Evolutionary conservation across 2,888 invertebrate genomes (phyloP).

Genomic region (Periphyllus acericola): DNA sequence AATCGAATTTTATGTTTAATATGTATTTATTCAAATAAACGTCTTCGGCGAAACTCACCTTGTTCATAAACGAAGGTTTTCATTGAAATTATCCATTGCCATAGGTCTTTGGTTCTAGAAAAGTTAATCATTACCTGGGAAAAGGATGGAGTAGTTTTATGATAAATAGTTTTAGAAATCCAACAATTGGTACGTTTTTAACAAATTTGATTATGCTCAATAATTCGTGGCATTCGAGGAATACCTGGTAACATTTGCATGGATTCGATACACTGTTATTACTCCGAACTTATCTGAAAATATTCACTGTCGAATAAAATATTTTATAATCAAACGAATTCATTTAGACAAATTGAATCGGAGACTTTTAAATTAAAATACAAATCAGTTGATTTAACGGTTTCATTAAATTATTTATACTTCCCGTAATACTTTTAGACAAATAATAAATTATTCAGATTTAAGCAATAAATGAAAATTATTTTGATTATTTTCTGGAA

Average conservation of each 20-base stretch:
- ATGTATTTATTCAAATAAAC: not conserved
- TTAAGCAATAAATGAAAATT: conserved; percentile 37
- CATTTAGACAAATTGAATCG: not conserved
- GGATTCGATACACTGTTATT: not conserved
- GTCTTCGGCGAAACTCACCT: not conserved
- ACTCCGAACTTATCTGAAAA: not conserved
- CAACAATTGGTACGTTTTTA: not conserved
- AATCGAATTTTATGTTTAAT: not conserved
- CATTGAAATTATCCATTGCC: not conserved
- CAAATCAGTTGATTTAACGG: conserved; percentile 42
- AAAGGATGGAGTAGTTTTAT: not conserved
- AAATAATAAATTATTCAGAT: conserved; percentile 43
- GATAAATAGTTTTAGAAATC: no score
- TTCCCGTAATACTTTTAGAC: conserved; percentile 28
- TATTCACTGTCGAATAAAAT: conserved; percentile 23
- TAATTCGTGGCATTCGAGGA: not conserved
- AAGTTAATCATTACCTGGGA: not conserved
- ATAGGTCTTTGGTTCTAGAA: not conserved
- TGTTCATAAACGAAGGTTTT: not conserved
- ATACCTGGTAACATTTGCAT: not conserved
- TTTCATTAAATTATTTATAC: conserved; percentile 47
- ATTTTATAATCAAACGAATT: conserved; percentile 10
- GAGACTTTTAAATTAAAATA: conserved; percentile 25
- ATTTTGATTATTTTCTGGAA: conserved; percentile 35
- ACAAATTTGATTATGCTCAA: not conserved